These are phyloP conservation scores for Aplysia californica DNA, from an alignment of 1,140 invertebrate genomes.

Conservation along the genomic window DNA sequence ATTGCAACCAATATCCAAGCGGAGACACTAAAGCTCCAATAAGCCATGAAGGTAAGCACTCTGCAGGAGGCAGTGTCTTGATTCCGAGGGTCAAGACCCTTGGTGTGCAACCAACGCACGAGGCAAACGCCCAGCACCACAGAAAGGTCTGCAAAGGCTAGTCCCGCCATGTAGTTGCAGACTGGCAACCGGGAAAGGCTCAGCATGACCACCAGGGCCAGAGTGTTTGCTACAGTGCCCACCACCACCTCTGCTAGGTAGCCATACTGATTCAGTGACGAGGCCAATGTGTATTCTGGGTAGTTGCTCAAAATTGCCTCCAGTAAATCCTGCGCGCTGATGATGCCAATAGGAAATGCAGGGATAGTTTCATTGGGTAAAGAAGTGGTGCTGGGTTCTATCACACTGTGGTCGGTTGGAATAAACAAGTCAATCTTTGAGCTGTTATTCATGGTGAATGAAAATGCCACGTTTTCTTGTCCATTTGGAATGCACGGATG, in stretches of 20 bases:
- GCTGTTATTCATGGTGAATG: too few species aligned
- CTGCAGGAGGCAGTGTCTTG: conserved; percentile 34
- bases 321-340: too few species aligned
- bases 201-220: conserved; percentile 55
- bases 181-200: conserved; percentile 52
- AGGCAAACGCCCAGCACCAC: conserved; percentile 49
- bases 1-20: conserved; percentile 60
- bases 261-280: conserved; percentile 44
- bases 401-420: too few species aligned
- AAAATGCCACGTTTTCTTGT: too few species aligned
- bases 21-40: conserved; percentile 47
- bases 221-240: conserved; percentile 57
- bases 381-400: too few species aligned
- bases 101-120: conserved; percentile 38
- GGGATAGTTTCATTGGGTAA: too few species aligned
- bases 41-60: conserved; percentile 40
- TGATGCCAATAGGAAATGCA: too few species aligned
- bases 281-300: conserved; percentile 35
- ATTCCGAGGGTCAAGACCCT: conserved; percentile 31
- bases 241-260: conserved; percentile 51
- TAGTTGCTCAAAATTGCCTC: background rate
- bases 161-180: conserved; percentile 56
- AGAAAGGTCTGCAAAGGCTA: conserved; percentile 55
- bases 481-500: too few species aligned
- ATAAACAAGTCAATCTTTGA: too few species aligned